These are phyloP conservation scores for Zosterops borbonicus DNA, from an alignment of 2,113 vertebrate species.

Conservation along the genomic window DNA sequence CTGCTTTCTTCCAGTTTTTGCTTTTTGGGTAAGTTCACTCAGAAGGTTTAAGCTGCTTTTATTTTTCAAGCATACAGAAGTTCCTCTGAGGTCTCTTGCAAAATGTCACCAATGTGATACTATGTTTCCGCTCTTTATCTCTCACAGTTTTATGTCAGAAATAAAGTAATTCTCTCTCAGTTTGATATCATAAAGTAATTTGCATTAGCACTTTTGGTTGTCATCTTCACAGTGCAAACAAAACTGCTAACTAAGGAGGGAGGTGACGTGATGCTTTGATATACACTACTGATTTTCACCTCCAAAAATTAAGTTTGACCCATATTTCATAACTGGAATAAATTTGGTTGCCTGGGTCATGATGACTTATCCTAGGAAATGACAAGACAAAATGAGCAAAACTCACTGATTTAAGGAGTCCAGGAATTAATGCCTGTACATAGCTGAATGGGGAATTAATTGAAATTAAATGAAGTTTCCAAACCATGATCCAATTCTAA, in stretches of 20 bases:
- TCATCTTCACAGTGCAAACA: neutral
- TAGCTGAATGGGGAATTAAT: neutral
- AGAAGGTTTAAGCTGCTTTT: neutral
- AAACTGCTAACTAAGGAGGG: neutral
- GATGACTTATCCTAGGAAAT: neutral
- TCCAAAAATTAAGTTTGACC: neutral
- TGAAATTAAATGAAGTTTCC: neutral
- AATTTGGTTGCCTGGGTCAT: neutral
- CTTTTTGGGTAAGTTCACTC: neutral
- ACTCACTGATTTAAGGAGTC: neutral
- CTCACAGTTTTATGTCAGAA: neutral
- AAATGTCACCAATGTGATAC: neutral
- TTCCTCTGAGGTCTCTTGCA: neutral
- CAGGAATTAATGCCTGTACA: neutral
- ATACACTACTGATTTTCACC: neutral
- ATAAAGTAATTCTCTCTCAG: neutral
- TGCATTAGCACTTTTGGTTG: neutral
- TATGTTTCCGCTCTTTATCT: neutral
- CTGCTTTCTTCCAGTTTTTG: neutral
- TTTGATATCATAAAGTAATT: neutral
- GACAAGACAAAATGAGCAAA: neutral
- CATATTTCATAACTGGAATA: neutral
- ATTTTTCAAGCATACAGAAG: neutral
- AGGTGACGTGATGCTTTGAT: neutral
- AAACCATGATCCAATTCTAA: neutral